Conservation (phyloP, 2,888 invertebrate genomes). For the Gonocerus acuteangulatus region DNA sequence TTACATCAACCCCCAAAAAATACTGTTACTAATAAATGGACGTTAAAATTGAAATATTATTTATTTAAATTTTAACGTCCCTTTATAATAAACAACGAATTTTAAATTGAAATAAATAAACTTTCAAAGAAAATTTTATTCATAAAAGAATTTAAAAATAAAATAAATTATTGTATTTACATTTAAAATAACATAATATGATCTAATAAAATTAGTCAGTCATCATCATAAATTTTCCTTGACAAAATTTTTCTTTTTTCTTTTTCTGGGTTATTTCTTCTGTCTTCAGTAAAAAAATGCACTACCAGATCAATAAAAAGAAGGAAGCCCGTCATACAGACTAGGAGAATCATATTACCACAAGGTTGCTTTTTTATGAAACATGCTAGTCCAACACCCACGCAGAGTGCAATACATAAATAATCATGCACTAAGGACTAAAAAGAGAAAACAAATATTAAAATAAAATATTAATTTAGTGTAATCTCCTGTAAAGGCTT, state of each 20-base stretch:
- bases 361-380: not conserved
- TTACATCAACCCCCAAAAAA: too few relatives aligned
- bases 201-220: not conserved
- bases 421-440: slow-evolving; percentile 1
- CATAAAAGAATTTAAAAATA: not conserved
- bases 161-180: not conserved
- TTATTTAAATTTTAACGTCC: too few relatives aligned
- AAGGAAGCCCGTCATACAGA: not conserved
- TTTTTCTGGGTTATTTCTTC: not conserved
- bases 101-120: too few relatives aligned
- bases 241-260: too few relatives aligned
- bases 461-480: too few relatives aligned
- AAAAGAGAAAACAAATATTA: too few relatives aligned
- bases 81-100: too few relatives aligned
- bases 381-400: not conserved
- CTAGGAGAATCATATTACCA: not conserved
- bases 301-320: not conserved
- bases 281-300: not conserved
- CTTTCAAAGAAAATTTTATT: too few relatives aligned
- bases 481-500: too few relatives aligned
- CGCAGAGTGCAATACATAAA: not conserved
- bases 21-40: too few relatives aligned
- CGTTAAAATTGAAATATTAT: too few relatives aligned
- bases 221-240: not conserved
- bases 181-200: not conserved